These are phyloP conservation scores for Characodon lateralis DNA, from an alignment of 2,797 vertebrate genomes.

Conservation along the genomic window DNA sequence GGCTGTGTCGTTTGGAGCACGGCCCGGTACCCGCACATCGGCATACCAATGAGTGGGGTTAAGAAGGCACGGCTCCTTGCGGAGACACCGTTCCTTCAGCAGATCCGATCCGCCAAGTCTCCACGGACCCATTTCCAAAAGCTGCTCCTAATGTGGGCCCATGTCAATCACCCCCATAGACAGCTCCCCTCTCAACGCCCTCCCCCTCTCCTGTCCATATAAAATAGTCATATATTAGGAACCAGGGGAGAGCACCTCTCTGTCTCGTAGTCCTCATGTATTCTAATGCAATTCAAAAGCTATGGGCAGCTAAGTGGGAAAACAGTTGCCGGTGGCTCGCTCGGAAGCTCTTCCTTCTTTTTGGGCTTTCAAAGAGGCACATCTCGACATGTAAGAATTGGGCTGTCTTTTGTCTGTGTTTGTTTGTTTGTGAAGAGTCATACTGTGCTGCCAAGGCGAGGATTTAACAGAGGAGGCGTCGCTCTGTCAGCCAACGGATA, in stretches of 20 bases:
- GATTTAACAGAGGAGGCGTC: slow-evolving; percentile 64
- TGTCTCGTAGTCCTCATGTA: slow-evolving; percentile 69
- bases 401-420: slow-evolving; percentile 72
- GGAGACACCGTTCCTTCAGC: slow-evolving; percentile 89
- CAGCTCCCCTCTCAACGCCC: slow-evolving; percentile 81
- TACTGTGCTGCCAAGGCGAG: slow-evolving; percentile 55
- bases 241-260: slow-evolving; percentile 78
- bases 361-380: slow-evolving; percentile 65
- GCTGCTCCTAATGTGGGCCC: slow-evolving; percentile 94
- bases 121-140: slow-evolving; percentile 95
- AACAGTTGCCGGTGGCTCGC: slow-evolving; percentile 33
- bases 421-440: slow-evolving; percentile 70
- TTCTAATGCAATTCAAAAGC: slow-evolving; percentile 74
- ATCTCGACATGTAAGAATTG: slow-evolving; percentile 55
- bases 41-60: slow-evolving; percentile 99
- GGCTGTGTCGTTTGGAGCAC: slow-evolving; percentile 91
- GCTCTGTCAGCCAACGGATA: slow-evolving; percentile 74
- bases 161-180: slow-evolving; percentile 95
- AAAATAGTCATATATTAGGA: slow-evolving; percentile 99
- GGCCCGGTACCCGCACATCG: slow-evolving; percentile 88
- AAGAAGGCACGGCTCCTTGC: slow-evolving; percentile 98
- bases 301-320: slow-evolving; percentile 60
- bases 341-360: slow-evolving; percentile 30
- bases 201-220: slow-evolving; percentile 84
- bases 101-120: slow-evolving; percentile 90